Percentiles rank a stretch among this genome's conserved stretches.
Conservation (phyloP, 2,888 invertebrate genomes). For the Acleris literana region DNA sequence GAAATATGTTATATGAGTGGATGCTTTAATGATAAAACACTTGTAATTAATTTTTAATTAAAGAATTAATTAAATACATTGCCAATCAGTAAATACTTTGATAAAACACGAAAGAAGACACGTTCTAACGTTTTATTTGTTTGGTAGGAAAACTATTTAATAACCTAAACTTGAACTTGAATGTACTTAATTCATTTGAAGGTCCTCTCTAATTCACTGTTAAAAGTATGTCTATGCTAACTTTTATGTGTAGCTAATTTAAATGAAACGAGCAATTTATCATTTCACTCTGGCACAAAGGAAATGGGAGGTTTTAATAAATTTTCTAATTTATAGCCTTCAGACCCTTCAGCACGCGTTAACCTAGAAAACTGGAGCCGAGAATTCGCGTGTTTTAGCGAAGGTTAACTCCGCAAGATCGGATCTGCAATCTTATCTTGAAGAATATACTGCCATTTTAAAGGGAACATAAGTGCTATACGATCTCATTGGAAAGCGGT, state of each 20-base stretch:
- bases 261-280: slow-evolving; percentile 23
- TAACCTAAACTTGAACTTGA: too few relatives aligned
- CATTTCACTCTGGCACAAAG: slow-evolving; percentile 26
- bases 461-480: neutral
- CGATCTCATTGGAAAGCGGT: neutral
- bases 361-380: slow-evolving; percentile 31
- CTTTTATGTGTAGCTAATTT: neutral
- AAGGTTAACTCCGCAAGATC: slow-evolving; percentile 7
- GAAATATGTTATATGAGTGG: too few relatives aligned
- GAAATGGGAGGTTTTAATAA: slow-evolving; percentile 35
- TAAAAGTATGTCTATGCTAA: too few relatives aligned
- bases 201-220: too few relatives aligned
- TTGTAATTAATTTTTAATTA: too few relatives aligned
- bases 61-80: too few relatives aligned
- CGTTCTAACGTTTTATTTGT: too few relatives aligned
- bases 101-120: too few relatives aligned
- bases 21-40: too few relatives aligned
- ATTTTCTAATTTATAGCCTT: slow-evolving; percentile 34
- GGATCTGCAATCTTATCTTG: slow-evolving; percentile 15
- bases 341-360: slow-evolving; percentile 26
- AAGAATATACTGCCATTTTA: neutral
- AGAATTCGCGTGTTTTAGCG: slow-evolving; percentile 15
- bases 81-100: too few relatives aligned
- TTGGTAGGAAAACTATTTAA: too few relatives aligned
- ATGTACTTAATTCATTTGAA: too few relatives aligned